These are phyloP conservation scores for Sebastes minor DNA, from an alignment of 2,797 vertebrate genomes.

Conservation along the genomic window DNA sequence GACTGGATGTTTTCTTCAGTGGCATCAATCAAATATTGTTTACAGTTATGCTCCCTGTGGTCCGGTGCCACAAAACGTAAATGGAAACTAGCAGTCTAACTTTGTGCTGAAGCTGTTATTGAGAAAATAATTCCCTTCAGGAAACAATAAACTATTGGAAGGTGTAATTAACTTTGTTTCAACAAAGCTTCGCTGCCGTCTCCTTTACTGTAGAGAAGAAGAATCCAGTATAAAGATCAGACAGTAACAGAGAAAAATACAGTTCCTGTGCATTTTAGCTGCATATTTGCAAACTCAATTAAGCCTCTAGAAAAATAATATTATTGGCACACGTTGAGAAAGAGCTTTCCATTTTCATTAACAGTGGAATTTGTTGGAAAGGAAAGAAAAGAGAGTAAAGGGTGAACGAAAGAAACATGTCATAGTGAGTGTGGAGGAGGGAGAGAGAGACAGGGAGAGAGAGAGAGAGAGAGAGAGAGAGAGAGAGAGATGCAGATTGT, in stretches of 20 bases:
- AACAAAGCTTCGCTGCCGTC: constrained; percentile 21
- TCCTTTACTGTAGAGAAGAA: constrained; percentile 12
- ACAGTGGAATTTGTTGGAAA: constrained; percentile 75
- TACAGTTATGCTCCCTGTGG: constrained; percentile 36
- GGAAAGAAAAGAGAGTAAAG: constrained; percentile 63
- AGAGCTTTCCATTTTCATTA: constrained; percentile 78
- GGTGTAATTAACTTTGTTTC: constrained; percentile 50
- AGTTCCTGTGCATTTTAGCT: constrained; percentile 53
- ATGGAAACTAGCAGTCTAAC: constrained; percentile 41
- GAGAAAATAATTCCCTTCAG: constrained; percentile 47
- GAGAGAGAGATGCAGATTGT: constrained; percentile 82
- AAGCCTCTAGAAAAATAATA: constrained; percentile 79
- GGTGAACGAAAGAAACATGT: constrained; percentile 65
- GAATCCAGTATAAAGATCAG: background rate
- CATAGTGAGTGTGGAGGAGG: constrained; percentile 58
- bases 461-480: constrained; percentile 66
- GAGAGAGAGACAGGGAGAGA: constrained; percentile 63
- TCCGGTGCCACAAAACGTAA: constrained; percentile 34
- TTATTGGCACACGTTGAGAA: constrained; percentile 73
- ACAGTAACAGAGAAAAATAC: constrained; percentile 18
- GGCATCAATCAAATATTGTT: constrained; percentile 43
- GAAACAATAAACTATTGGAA: constrained; percentile 47
- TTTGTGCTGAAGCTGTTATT: constrained; percentile 38
- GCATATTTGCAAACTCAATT: constrained; percentile 66
- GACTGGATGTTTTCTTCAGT: constrained; percentile 19